A percentile compares a stretch with the other conserved stretches of the same genome.
These are phyloP conservation scores for Hucho hucho DNA, from an alignment of 2,113 vertebrate species.

Conservation along the genomic window DNA sequence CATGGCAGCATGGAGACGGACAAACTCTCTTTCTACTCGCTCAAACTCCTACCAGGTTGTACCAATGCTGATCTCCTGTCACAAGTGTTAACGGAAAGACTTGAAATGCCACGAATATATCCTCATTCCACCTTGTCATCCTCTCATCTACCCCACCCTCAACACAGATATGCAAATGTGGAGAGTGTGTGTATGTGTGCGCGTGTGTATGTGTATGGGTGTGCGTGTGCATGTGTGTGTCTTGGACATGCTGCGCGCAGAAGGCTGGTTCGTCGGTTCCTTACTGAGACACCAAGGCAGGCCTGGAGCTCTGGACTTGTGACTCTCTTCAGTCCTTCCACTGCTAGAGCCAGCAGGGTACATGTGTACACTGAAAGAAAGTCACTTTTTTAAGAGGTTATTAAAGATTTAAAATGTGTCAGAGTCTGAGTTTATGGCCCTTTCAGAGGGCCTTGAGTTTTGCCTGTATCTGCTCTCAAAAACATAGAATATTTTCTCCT, in stretches of 20 bases:
- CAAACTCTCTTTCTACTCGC: constrained; percentile 64
- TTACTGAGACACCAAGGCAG: constrained; percentile 56
- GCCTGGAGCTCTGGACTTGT: constrained; percentile 60
- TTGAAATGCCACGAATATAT: constrained; percentile 71
- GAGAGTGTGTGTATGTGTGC: constrained; percentile 12
- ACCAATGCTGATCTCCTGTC: constrained; percentile 69
- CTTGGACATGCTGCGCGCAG: constrained; percentile 38
- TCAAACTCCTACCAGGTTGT: constrained; percentile 30
- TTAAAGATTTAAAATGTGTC: background rate
- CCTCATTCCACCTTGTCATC: constrained; percentile 59
- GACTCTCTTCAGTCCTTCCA: constrained; percentile 26
- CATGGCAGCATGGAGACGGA: constrained; percentile 66
- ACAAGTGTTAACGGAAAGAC: constrained; percentile 68
- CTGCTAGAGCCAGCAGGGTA: constrained; percentile 47
- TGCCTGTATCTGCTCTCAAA: too few species aligned
- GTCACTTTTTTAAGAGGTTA: background rate
- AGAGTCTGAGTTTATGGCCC: background rate
- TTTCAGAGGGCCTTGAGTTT: background rate
- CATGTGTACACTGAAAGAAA: background rate
- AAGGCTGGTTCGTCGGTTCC: constrained; percentile 59
- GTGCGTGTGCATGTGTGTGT: constrained; percentile 9
- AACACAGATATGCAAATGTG: background rate
- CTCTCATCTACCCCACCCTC: constrained; percentile 46
- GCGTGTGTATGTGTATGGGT: constrained; percentile 22
- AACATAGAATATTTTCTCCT: background rate